Evolutionary conservation across 64 coral and sea anemone species (phyloP).

Genomic region (Dendrophyllia cribrosa): DNA sequence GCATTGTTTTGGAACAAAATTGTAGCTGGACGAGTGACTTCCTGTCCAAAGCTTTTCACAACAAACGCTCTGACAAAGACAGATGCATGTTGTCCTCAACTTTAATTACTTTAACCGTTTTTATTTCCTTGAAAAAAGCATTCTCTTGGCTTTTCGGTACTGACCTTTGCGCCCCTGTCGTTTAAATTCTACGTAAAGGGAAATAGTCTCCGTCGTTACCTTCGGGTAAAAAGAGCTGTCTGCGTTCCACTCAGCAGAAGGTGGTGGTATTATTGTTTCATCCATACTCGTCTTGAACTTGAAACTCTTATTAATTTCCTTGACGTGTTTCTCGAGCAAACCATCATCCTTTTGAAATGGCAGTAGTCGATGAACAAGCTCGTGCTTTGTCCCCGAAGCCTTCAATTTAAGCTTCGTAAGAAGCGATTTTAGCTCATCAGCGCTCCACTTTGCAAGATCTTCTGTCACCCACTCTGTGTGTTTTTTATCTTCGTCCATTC

Average conservation of each 20-base stretch:
- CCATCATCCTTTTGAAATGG: background rate
- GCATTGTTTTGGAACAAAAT: constrained; percentile 1
- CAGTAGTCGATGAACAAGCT: constrained; percentile 19
- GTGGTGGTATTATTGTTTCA: background rate
- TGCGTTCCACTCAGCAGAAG: background rate
- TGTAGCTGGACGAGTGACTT: constrained; percentile 15
- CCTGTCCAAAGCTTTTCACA: constrained; percentile 21
- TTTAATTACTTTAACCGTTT: constrained; percentile 16
- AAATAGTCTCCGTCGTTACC: no score
- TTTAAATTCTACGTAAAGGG: constrained; percentile 1
- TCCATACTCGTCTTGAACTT: constrained; percentile 11
- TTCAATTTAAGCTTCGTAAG: background rate
- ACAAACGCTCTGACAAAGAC: constrained; percentile 17
- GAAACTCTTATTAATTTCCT: no score
- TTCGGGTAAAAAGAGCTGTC: constrained; percentile 23
- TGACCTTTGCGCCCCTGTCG: constrained; percentile 39
- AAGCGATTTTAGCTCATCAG: background rate
- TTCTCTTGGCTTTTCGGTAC: constrained; percentile 37
- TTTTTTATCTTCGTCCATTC: background rate
- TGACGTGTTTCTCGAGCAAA: constrained; percentile 8
- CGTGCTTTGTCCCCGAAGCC: constrained; percentile 26
- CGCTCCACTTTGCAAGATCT: background rate
- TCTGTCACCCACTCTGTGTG: background rate
- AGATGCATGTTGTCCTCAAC: background rate
- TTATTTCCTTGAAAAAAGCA: constrained; percentile 27